Evolutionary conservation across 2,797 vertebrate genomes (phyloP), one percentile per base, ranked within the genome.

Genomic region (Brachyalestes nurse): DNA sequence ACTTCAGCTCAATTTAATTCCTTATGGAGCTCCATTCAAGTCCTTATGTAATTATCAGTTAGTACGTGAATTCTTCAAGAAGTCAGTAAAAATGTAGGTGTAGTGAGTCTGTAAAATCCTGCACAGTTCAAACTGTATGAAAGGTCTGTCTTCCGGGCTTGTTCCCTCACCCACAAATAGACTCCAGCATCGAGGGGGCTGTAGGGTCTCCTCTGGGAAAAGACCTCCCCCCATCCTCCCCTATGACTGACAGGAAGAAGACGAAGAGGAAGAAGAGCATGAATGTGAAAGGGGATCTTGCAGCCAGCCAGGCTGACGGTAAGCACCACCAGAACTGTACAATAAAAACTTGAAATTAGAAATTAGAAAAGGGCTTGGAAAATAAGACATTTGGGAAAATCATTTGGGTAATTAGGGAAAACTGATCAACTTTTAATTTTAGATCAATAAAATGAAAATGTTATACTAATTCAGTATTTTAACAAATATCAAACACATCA

Each of bases 231-330:
- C 96, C 96, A 13, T 88, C 94, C 0, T 99, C 97, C 1, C 97
- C 97, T 0, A 93, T 97, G 96, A 92, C 92, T 5, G 96, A 96
- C 92, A 90, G 96, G 87, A 99, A 97, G 94, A 99, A 98, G 90
- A 96, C 98, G 88, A 90, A 95, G 28, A 92, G 96, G 92, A 99
- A 99, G 95, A 97, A 99, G 88, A 93, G 97, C 86, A 95, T 91
- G 87, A 98, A 97, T 0, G 95, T 97, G 0, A 99, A 97, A 91
- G 97, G 97, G 0, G 97, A 99, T 19, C 86, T 94, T 0, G 95
- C 96, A 0, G 89, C 94, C 0, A 97, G 96, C 1, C 97, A 98
- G 89, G 97, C 97, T 0, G 97, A 99, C 93, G 97, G 97, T 99
- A 89, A 89, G 93, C 69, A 34, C 34, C 45, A 55, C 14, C 2